Conservation (phyloP, 2,113 vertebrate genomes). For the Recurvirostra avosetta region DNA sequence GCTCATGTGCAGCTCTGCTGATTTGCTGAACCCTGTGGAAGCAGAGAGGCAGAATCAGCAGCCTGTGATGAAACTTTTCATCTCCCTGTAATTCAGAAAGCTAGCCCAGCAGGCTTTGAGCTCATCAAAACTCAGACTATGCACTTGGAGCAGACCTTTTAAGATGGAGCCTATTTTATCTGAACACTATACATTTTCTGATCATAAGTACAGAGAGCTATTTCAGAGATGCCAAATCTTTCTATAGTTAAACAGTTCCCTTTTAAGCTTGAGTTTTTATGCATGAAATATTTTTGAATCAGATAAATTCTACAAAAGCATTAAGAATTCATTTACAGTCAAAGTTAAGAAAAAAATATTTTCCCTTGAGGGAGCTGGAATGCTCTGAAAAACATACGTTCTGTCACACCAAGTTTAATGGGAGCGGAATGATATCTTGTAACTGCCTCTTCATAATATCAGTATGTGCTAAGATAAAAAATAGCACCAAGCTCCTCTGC, state of each 20-base stretch:
- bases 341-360: background rate
- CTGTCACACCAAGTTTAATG: background rate
- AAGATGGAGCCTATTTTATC: background rate
- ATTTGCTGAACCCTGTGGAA: background rate
- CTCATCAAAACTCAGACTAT: background rate
- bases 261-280: background rate
- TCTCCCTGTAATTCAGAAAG: background rate
- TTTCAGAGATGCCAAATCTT: background rate
- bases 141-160: background rate
- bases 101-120: background rate
- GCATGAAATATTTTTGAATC: background rate
- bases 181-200: background rate
- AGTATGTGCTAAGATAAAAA: background rate
- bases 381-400: background rate
- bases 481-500: background rate
- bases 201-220: background rate
- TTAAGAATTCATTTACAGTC: background rate
- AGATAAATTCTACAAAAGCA: background rate
- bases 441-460: background rate
- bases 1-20: background rate
- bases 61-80: conserved; percentile 9
- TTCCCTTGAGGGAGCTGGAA: background rate
- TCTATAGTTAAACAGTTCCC: background rate
- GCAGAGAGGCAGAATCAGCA: background rate
- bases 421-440: background rate